Evolutionary conservation across 2,888 invertebrate genomes (phyloP).

Genomic region (Autographa gamma): DNA sequence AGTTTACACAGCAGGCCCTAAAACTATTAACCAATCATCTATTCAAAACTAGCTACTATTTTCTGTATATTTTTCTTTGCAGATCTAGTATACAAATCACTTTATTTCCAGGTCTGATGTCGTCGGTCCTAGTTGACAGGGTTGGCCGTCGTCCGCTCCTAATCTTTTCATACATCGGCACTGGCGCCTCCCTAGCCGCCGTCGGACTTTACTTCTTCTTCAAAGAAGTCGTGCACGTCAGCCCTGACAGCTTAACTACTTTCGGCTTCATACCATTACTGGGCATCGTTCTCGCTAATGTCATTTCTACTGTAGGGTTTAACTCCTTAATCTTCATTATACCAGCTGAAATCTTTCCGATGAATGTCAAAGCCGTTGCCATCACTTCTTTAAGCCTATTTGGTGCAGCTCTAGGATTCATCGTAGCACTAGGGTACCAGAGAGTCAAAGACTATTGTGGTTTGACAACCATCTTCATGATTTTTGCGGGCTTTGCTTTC

Average conservation of each 20-base stretch:
- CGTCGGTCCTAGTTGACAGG: conserved; percentile 66
- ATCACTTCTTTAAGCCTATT: conserved; percentile 81
- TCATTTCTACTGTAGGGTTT: conserved; percentile 75
- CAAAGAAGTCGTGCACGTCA: conserved; percentile 55
- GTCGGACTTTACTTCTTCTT: conserved; percentile 74
- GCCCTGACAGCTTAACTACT: conserved; percentile 26
- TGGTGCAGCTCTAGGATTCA: conserved; percentile 79
- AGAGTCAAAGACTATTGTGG: conserved; percentile 78
- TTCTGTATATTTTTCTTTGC: neutral
- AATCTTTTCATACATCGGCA: conserved; percentile 73
- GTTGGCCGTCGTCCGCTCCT: conserved; percentile 80
- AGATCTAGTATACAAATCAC: neutral
- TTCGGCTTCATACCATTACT: conserved; percentile 72
- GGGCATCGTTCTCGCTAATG: conserved; percentile 71
- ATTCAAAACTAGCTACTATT: too few relatives aligned
- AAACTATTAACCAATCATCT: too few relatives aligned
- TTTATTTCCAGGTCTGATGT: conserved; percentile 64
- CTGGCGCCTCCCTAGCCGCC: conserved; percentile 57
- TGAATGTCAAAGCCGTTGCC: conserved; percentile 85
- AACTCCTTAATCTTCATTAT: conserved; percentile 82
- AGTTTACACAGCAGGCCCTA: too few relatives aligned
- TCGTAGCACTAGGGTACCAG: conserved; percentile 82
- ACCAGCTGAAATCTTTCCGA: conserved; percentile 86
- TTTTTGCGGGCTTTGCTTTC: conserved; percentile 80
- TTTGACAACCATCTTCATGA: conserved; percentile 80